Evolutionary conservation across 2,888 invertebrate genomes (phyloP).

Genomic region (Oscheius sp.): DNA sequence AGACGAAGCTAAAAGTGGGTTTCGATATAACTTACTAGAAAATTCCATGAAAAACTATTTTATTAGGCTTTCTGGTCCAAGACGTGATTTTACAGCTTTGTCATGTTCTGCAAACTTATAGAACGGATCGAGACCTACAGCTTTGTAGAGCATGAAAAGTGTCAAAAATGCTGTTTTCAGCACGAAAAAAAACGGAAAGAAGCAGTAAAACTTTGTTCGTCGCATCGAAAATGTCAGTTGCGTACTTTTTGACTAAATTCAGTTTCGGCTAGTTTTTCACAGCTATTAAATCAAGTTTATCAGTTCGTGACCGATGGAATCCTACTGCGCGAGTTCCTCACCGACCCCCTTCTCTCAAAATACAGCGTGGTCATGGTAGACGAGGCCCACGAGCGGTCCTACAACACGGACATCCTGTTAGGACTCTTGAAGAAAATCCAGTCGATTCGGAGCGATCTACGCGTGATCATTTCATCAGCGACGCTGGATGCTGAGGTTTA

Average conservation of each 20-base stretch:
- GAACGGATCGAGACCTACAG: too few species aligned
- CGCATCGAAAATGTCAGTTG: too few species aligned
- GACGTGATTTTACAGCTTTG: too few species aligned
- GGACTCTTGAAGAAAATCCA: slow-evolving; percentile 87
- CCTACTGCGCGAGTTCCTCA: slow-evolving; percentile 91
- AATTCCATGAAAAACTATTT: too few species aligned
- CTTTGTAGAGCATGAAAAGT: too few species aligned
- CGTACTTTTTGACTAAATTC: too few species aligned
- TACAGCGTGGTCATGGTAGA: slow-evolving; percentile 78
- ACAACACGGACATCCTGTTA: slow-evolving; percentile 92
- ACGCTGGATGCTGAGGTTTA: slow-evolving; percentile 90
- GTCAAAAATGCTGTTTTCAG: too few species aligned
- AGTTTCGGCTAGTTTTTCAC: too few species aligned
- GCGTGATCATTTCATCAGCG: slow-evolving; percentile 86
- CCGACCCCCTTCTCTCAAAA: slow-evolving; percentile 88
- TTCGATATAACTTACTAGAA: neutral
- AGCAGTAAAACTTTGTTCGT: too few species aligned
- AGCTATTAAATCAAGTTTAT: neutral
- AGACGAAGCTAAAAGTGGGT: slow-evolving; percentile 75
- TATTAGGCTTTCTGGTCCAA: too few species aligned
- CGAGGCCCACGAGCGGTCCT: slow-evolving; percentile 88
- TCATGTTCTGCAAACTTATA: too few species aligned
- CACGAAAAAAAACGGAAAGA: too few species aligned
- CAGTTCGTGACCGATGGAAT: slow-evolving; percentile 97
- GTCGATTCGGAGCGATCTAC: slow-evolving; percentile 66